Conservation (phyloP, 2,797 vertebrate species). For the Myiothlypis chrysogaster region DNA sequence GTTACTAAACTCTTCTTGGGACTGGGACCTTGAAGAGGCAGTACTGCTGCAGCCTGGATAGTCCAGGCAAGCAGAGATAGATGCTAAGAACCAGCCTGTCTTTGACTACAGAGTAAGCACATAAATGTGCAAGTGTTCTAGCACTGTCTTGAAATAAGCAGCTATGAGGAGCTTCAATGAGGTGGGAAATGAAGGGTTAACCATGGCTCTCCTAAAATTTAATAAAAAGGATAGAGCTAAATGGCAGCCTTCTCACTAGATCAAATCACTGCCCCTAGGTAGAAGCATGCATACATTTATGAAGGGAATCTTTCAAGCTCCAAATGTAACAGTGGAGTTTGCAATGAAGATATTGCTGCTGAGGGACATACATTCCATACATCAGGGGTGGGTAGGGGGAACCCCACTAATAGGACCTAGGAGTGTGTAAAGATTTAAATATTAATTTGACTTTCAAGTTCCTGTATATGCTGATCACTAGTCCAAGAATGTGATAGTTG, state of each 20-base stretch:
- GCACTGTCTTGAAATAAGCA: neutral
- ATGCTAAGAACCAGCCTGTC: neutral
- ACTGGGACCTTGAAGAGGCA: neutral
- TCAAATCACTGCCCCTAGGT: neutral
- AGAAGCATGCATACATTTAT: neutral
- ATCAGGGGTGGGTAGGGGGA: neutral
- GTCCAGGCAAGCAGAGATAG: neutral
- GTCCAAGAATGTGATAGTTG: neutral
- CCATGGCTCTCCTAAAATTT: neutral
- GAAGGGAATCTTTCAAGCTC: constrained; percentile 9
- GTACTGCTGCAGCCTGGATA: neutral
- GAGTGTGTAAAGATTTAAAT: neutral
- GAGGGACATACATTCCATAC: neutral
- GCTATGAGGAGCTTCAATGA: neutral
- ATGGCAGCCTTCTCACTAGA: neutral
- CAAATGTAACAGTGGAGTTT: neutral
- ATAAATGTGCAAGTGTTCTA: neutral
- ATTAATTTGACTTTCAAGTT: neutral
- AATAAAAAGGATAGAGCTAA: neutral
- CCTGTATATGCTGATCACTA: neutral
- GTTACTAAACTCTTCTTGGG: neutral
- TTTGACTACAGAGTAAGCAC: neutral
- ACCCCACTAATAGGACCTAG: neutral
- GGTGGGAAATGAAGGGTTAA: neutral
- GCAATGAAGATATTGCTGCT: neutral